Base-by-base conservation (phyloP, 2,888 invertebrate species). In the Standfussiana lucernea region DNA sequence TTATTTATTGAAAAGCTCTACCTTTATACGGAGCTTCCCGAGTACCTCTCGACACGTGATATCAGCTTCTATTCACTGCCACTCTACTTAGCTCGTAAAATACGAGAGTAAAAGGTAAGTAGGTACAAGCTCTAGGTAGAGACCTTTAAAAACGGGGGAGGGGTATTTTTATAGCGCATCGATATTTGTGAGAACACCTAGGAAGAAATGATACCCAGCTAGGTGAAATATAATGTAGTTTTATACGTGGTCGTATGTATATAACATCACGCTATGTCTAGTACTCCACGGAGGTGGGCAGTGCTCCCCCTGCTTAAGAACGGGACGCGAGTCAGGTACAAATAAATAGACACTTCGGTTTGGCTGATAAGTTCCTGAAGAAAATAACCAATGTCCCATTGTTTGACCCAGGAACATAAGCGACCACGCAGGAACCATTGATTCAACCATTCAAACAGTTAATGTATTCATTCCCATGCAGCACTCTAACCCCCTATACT, bases 81-180 rank as follows among this genome's bases (percentile, higher is more conserved):
- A 28, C 56, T 67, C 37, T 71, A 83, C 70, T 42, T 40, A 65
- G 15, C 37, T 80, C 80, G 59, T 83, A 84, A 83, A 83, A 83
- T 32, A 45, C 69, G 61, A 78, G 45, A 75, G 10, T 75, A 42
- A 79, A 80, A 77, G 50, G 80, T 76, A 76, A 68, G 70, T 70
- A 61, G 35, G 6, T 66, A 53, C 62, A 28, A 42, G 32, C 24
- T 28, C 47, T 50, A 64, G n/a, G 37, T 83, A 40, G 53, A 56
- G 32, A 59, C 21, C 45, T 68, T 83, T n/a, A n/a, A 72, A 56
- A 75, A 67, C n/a, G 59, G 18, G n/a, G 32, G 40, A 8, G 35
- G 64, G 24, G 37, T 56, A 47, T 42, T 35, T 76, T 80, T 77
- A 80, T 61, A 53, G 65, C 15, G 37, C 62, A 61, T 73, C 53